Base-by-base conservation (phyloP, 2,888 invertebrate species). In the Carpatolechia fugitivella region DNA sequence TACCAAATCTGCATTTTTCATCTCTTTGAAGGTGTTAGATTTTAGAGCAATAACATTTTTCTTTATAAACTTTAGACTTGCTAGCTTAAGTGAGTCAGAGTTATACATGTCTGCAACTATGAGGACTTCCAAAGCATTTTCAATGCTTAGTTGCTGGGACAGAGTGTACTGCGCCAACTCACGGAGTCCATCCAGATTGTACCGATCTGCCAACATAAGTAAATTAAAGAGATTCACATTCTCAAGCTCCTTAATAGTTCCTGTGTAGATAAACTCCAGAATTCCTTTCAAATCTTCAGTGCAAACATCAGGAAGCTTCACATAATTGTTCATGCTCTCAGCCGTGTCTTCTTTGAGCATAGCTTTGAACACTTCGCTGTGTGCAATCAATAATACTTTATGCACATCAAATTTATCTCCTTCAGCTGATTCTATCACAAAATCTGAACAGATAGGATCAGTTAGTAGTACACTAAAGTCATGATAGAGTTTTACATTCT, bases 361-460 rank as follows among this genome's bases (percentile, higher is more conserved):
- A 8, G 90, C 89, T 60, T 82, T 85, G 59, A 90, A 90, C 0
- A 89, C 87, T 55, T 88, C 88, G 60, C 90, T 89, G 52, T 82
- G 78, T 0, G 77, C 75, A 38, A 74, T 72, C 3, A 89, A 62
- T 2, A 89, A 64, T 1, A 72, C 63, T 66, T 80, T 85, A 60
- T 90, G 89, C 6, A 86, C 83, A 54, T 72, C 58, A 54, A 86
- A 88, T 62, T 81, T 75, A 1, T 64, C 63, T 16, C 85, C 86
- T 56, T 89, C 86, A 6, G 74, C 68, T 52, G 85, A 83, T 63
- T 85, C 85, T 56, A 89, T 84, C 0, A 73, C 76, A 59, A 89
- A 90, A 60, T 90, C 89, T 1, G 84, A 73, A 18, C 76, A 76
- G 33, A 85, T 69, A 7, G 89, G 86, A 52, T 88, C 80, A 5